Percentiles rank a stretch among this genome's conserved stretches.
Conservation (phyloP, 2,888 invertebrate species). For the Cylindroiulus punctatus region DNA sequence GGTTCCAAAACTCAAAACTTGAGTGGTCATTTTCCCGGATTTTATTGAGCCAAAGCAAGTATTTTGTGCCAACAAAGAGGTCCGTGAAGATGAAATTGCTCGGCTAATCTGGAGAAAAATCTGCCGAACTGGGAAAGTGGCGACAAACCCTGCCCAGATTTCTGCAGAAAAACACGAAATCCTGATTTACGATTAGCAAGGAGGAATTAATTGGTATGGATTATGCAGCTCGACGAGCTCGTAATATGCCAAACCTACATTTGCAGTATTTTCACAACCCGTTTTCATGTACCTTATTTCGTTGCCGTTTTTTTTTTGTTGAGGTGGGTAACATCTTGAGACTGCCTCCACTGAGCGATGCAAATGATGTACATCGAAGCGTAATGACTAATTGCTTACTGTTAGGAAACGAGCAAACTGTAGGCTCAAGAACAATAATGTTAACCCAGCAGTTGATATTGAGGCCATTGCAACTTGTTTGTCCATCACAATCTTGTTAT, state of each 20-base stretch:
- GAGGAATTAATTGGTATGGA: background rate
- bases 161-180: background rate
- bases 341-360: background rate
- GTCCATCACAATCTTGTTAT: constrained; percentile 9
- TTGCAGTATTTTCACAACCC: background rate
- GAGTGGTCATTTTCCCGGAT: background rate
- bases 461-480: constrained; percentile 29
- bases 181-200: constrained; percentile 1
- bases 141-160: background rate
- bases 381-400: constrained; percentile 21
- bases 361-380: background rate
- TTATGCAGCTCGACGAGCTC: background rate
- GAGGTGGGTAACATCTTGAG: background rate
- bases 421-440: constrained; percentile 8
- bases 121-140: background rate
- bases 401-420: background rate
- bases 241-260: background rate
- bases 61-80: background rate
- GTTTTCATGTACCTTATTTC: background rate
- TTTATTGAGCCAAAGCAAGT: background rate
- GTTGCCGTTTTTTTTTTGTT: background rate
- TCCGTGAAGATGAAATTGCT: background rate
- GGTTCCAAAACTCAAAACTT: background rate
- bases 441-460: constrained; percentile 14
- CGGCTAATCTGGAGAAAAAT: background rate